Evolutionary conservation across 2,888 invertebrate species (phyloP).

Genomic region (Cataglyphis albicans): DNA sequence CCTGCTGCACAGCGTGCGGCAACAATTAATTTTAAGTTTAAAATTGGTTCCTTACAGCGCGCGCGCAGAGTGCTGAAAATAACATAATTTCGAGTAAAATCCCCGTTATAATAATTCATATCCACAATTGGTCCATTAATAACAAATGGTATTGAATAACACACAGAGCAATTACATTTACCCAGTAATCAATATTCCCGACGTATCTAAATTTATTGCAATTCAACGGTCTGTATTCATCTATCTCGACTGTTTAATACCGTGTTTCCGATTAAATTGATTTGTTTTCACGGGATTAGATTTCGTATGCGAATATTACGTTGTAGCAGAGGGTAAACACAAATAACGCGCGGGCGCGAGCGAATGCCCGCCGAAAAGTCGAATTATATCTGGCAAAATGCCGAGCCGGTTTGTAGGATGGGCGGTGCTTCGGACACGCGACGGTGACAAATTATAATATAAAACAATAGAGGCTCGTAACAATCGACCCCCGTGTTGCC

Average conservation of each 20-base stretch:
- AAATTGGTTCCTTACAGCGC: constrained; percentile 40
- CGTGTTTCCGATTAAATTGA: constrained; percentile 54
- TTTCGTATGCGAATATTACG: constrained; percentile 30
- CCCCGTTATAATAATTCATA: constrained; percentile 49
- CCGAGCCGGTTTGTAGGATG: constrained; percentile 38
- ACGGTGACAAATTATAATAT: constrained; percentile 70
- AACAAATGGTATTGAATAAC: constrained; percentile 56
- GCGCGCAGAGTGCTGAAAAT: constrained; percentile 10
- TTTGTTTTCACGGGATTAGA: constrained; percentile 49
- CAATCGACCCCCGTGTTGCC: constrained; percentile 41
- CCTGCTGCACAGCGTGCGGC: not conserved
- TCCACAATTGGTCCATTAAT: constrained; percentile 55
- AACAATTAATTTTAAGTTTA: constrained; percentile 40
- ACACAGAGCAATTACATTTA: constrained; percentile 49
- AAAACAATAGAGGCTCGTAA: constrained; percentile 66
- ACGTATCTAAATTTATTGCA: constrained; percentile 54
- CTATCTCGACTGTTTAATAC: constrained; percentile 48
- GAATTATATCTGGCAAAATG: constrained; percentile 60
- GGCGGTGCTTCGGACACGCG: constrained; percentile 31
- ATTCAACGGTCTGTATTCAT: constrained; percentile 49
- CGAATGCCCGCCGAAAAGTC: constrained; percentile 21
- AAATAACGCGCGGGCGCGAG: not conserved
- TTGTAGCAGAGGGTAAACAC: not conserved
- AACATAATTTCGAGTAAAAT: constrained; percentile 44
- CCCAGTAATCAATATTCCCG: constrained; percentile 48